These are phyloP conservation scores for Chromoteleia sp. DNA, from an alignment of 2,888 invertebrate genomes.

Conservation along the genomic window DNA sequence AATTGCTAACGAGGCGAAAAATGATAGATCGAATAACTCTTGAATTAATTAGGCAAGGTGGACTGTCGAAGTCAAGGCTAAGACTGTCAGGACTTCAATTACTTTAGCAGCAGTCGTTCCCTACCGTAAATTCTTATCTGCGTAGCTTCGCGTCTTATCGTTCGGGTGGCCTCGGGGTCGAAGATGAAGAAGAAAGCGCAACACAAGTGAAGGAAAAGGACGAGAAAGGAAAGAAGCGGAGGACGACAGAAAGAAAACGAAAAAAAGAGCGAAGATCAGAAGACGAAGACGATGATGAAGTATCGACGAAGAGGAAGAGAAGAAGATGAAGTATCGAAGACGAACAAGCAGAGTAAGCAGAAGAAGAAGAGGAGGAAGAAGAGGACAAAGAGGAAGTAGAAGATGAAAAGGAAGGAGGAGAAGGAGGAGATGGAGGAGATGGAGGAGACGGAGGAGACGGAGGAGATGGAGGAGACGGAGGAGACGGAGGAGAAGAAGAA, in stretches of 20 bases:
- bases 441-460: slow-evolving; percentile 28
- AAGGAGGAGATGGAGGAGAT: slow-evolving; percentile 16
- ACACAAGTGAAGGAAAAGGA: slow-evolving; percentile 57
- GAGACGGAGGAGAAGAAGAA: slow-evolving; percentile 20
- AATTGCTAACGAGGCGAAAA: slow-evolving; percentile 55
- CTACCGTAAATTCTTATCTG: slow-evolving; percentile 69
- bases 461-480: slow-evolving; percentile 20
- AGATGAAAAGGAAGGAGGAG: too few relatives aligned
- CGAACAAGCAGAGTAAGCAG: too few relatives aligned
- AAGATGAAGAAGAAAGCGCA: slow-evolving; percentile 64
- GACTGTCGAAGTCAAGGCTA: slow-evolving; percentile 61
- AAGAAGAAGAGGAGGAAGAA: too few relatives aligned
- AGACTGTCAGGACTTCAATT: slow-evolving; percentile 67
- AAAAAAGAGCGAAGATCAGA: too few relatives aligned
- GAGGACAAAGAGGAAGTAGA: too few relatives aligned
- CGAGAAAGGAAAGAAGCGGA: too few relatives aligned
- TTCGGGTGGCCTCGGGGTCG: slow-evolving; percentile 69
- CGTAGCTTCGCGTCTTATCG: slow-evolving; percentile 64
- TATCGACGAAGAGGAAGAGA: too few relatives aligned
- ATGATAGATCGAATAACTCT: slow-evolving; percentile 57
- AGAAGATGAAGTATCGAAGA: too few relatives aligned
- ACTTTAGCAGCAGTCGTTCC: slow-evolving; percentile 65
- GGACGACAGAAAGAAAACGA: too few relatives aligned
- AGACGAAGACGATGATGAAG: too few relatives aligned
- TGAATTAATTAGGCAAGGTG: slow-evolving; percentile 65